These are phyloP conservation scores for Pyrgilauda ruficollis DNA, from an alignment of 2,113 vertebrate species.

Conservation along the genomic window DNA sequence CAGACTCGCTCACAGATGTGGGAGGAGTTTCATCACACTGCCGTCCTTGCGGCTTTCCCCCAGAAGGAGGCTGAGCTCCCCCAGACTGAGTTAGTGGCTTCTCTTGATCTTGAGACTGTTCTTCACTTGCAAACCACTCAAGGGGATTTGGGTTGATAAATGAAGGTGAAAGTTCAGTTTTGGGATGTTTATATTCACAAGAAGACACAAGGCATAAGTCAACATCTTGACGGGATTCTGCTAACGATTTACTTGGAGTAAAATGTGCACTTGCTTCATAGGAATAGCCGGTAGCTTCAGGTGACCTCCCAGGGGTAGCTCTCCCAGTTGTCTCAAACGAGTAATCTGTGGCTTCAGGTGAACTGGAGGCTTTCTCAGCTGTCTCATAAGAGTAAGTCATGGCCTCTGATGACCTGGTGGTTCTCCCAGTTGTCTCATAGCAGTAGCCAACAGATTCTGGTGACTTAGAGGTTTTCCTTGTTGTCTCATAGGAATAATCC, in stretches of 20 bases:
- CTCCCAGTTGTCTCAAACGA: slow-evolving; percentile 61
- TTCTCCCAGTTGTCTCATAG: slow-evolving; percentile 61
- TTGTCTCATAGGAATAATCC: slow-evolving; percentile 66
- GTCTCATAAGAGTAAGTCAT: slow-evolving; percentile 56
- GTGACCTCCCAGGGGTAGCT: background rate
- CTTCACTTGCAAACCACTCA: slow-evolving; percentile 91
- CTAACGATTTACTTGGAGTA: slow-evolving; percentile 68
- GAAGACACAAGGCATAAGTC: slow-evolving; percentile 92
- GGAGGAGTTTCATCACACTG: slow-evolving; percentile 95
- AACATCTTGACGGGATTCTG: slow-evolving; percentile 85
- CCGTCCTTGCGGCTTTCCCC: slow-evolving; percentile 82
- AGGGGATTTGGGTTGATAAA: slow-evolving; percentile 96
- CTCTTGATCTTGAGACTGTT: slow-evolving; percentile 78
- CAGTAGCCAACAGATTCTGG: slow-evolving; percentile 55
- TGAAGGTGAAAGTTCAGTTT: slow-evolving; percentile 94
- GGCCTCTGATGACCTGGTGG: slow-evolving; percentile 49
- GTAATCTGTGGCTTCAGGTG: slow-evolving; percentile 55
- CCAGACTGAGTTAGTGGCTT: slow-evolving; percentile 82
- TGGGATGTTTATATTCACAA: slow-evolving; percentile 93
- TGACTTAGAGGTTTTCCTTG: slow-evolving; percentile 40
- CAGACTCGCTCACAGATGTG: slow-evolving; percentile 91
- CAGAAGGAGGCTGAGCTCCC: slow-evolving; percentile 84
- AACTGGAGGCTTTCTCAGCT: background rate
- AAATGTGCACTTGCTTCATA: slow-evolving; percentile 71
- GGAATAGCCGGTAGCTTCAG: slow-evolving; percentile 56